Base-by-base conservation (phyloP, 2,888 invertebrate genomes). In the Liposcelis brunnea region DNA sequence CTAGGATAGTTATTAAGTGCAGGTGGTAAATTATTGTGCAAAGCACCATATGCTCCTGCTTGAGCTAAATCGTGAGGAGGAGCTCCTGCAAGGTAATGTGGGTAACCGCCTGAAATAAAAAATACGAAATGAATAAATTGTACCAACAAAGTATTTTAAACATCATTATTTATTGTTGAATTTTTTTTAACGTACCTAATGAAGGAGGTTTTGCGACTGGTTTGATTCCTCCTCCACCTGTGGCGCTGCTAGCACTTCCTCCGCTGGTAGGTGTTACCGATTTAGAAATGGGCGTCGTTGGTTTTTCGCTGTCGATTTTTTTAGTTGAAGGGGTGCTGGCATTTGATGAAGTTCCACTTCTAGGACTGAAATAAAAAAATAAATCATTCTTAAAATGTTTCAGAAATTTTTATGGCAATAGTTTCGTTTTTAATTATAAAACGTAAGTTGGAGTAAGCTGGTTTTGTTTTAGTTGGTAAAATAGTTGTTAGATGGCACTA, bases 251-350 rank as follows among this genome's bases (percentile, higher is more conserved):
- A 44, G 69, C 68, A 37, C 79, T 55, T 3, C 57, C 60, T 6
- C 70, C 70, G 46, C 74, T 75, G 14, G 87, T 89, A 2, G 89
- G 89, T 33, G 89, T 89, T 49, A 84, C 82, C 5, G 87, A 80
- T 67, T 90, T 91, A 11, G 86, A 83, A 54, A 89, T 86, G 4
- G 90, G 90, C 21, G 91, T 90, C 50, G 82, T 78, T 8, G 90
- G 85, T 63, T 89, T 89, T 57, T 89, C 89, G 49, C 71, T 70
- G 61, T 83, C 83, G 62, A 83, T 67, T 62, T 85, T 84, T 62
- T 84, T 84, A 51, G 83, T 81, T 48, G 86, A 87, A 2, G 87
- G 85, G 31, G 86, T 86, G 54, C 85, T 85, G n/a, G 85, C 85
- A 61, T 86, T 86, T 56, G 87, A 87, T 49, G 86, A 87, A 32